Evolutionary conservation across 1,140 invertebrate genomes (phyloP), one percentile per base, ranked within the genome.

Genomic region (Uloborus diversus): DNA sequence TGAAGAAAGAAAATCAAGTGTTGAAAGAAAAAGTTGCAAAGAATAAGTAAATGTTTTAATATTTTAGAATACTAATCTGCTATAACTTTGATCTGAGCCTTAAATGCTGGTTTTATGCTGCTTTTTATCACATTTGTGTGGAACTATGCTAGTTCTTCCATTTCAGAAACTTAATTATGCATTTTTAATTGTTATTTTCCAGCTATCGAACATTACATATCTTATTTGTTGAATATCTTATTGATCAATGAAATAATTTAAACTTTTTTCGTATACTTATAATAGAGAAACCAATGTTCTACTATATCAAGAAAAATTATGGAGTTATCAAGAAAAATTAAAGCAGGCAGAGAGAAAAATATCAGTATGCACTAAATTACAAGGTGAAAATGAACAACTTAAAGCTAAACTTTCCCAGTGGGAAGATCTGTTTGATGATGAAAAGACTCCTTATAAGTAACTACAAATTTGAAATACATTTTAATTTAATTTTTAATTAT

Each of bases 271-370:
- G 1, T 35, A 28, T 32, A 7, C 4, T 56, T 78, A 59, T 61
- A n/a, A 30, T 28, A 79, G 76, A 33, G 76, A 79, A 14, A 79
- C 20, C 35, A 79, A 79, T 35, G 56, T 79, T 3, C 28, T 53
- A 49, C 25, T 79, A 1, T 61, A 65, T 35, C 76, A 79, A 61
- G 76, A 79, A 69, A 79, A 79, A 79, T 56, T 79, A 42, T 68
- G 64, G 64, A 68, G 64, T n/a, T 14, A 59, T 30, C 64, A 79
- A 49, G 62, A 79, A 61, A 79, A 79, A 35, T 30, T 79, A 14
- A 20, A 27, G 0, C 64, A 79, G 49, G 76, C 76, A 25, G 76
- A 79, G 35, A 57, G 56, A 27, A 79, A 79, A 49, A 66, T 53
- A 25, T 13, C 49, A 23, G 53, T 37, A 17, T 9, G 68, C 23